These are phyloP conservation scores for Cepphus grylle DNA, from an alignment of 2,113 vertebrate genomes.

Conservation along the genomic window DNA sequence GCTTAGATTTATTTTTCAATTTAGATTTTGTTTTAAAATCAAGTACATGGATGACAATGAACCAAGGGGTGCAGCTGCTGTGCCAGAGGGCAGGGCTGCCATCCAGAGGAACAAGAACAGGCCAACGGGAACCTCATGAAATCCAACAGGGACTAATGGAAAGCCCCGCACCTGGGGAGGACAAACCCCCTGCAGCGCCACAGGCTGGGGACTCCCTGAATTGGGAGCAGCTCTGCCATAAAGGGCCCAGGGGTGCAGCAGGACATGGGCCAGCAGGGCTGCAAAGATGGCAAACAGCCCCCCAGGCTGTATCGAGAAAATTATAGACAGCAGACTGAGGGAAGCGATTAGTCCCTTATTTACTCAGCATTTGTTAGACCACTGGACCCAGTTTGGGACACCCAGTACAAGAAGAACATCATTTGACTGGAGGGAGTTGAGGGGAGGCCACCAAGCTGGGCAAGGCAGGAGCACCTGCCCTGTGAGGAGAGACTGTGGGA, in stretches of 20 bases:
- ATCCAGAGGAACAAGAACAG: not conserved
- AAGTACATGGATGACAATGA: not conserved
- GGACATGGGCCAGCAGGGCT: not conserved
- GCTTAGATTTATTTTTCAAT: not conserved
- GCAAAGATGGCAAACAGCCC: not conserved
- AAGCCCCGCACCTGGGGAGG: not conserved
- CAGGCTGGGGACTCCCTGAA: not conserved
- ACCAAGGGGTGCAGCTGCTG: not conserved
- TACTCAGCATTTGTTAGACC: not conserved
- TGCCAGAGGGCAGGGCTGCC: not conserved
- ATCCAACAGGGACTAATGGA: not conserved
- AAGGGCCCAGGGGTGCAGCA: accelerated
- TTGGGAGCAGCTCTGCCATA: not conserved
- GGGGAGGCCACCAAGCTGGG: not conserved
- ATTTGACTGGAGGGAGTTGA: not conserved
- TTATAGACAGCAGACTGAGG: not conserved
- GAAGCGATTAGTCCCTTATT: not conserved
- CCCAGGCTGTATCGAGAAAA: not conserved
- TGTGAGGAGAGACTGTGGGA: not conserved
- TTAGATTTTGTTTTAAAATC: not conserved
- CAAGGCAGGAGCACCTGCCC: not conserved
- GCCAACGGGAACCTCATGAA: accelerated
- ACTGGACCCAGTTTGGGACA: not conserved
- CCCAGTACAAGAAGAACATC: not conserved
- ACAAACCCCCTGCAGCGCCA: accelerated